Evolutionary conservation across 1,140 invertebrate genomes (phyloP).

Genomic region (Pseudomyrmex sp.): DNA sequence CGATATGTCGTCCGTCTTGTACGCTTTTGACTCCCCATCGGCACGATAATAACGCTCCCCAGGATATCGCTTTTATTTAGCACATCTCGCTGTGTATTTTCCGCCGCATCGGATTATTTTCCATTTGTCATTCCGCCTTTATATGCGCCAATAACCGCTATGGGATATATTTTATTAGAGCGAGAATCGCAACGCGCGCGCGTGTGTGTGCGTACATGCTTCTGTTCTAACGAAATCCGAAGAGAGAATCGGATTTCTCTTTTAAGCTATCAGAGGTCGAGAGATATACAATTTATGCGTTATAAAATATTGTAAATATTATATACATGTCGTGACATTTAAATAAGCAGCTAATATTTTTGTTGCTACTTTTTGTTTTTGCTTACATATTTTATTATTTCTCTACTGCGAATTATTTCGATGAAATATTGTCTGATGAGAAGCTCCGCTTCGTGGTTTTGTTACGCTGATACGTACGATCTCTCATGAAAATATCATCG

Average conservation of each 20-base stretch:
- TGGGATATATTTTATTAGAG: not conserved
- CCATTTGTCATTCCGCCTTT: not conserved
- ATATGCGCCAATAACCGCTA: not conserved
- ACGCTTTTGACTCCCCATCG: slow-evolving; percentile 11
- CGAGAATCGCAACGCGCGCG: not conserved
- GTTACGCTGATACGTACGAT: no score
- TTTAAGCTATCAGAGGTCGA: not conserved
- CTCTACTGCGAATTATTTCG: no score
- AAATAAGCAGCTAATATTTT: no score
- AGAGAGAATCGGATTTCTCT: not conserved
- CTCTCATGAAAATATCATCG: no score
- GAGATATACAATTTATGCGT: slow-evolving; percentile 4
- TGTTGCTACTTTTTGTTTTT: no score
- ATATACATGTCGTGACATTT: no score
- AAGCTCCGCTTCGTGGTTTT: no score
- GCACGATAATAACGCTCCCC: slow-evolving; percentile 30
- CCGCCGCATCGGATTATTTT: not conserved
- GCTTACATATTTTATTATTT: no score
- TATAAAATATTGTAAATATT: not conserved
- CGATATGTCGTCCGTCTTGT: slow-evolving; percentile 60
- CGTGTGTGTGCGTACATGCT: no score
- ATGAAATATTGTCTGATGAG: no score
- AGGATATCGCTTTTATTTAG: not conserved
- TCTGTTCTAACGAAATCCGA: no score
- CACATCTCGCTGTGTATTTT: not conserved